Evolutionary conservation across 2,888 invertebrate species (phyloP), one percentile per base, ranked within the genome.

Genomic region (Entomobrya proxima): DNA sequence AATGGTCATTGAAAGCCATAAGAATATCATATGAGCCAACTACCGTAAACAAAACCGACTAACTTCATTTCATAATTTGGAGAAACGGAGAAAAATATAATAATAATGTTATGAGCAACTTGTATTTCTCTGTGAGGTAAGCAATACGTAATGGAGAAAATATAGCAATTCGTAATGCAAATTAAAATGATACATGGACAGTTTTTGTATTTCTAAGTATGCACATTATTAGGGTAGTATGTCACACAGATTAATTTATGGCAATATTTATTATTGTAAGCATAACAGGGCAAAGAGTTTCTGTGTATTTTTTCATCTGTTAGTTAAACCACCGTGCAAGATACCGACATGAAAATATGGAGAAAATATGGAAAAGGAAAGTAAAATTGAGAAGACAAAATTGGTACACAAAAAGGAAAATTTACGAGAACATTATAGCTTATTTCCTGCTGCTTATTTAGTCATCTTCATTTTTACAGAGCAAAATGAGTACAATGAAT

Each of bases 1-100:
- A 47, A 47, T 81, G 80, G 80, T 72, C 80, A 81, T 72, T 81
- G 52, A 79, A 37, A 64, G 64, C 21, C 64, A 64, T 64, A 35
- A 37, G 35, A 64, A 6, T 37, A 64, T 64, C 13, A 5, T 32
- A 32, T 6, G 55, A 55, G n/a, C 9, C 9, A 64, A 64, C 64
- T 37, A 21, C 61, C 21, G 37, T 64, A 64, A 61, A 32, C 30
- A 64, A 64, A n/a, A n/a, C n/a, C n/a, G n/a, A 64, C 37, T 0
- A 21, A 11, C 11, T 64, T 1, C 27, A 21, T 37, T 64, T n/a
- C n/a, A 64, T 15, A 18, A 64, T 13, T 27, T 58, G 58, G 13
- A 37, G 64, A 64, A n/a, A n/a, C n/a, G n/a, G n/a, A n/a, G n/a
- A n/a, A n/a, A n/a, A n/a, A n/a, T n/a, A n/a, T 37, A 32, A 15